Evolutionary conservation across 92 coral and sea anemone genomes (phyloP).

Genomic region (Blastomussa wellsi): DNA sequence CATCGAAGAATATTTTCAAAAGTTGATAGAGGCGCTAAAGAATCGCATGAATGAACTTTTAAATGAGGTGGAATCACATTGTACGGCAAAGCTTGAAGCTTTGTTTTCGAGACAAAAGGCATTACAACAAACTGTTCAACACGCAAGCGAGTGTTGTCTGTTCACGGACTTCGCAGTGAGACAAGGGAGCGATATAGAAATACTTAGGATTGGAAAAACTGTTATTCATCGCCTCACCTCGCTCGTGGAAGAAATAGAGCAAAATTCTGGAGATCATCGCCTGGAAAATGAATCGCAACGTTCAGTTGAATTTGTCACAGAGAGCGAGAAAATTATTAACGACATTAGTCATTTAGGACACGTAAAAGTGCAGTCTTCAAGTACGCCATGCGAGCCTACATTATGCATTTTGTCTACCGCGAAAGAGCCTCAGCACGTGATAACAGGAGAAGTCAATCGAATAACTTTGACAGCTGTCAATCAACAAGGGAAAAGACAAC

Average conservation of each 20-base stretch:
- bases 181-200: constrained; percentile 64
- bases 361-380: constrained; percentile 24
- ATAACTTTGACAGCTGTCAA: constrained; percentile 74
- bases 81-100: constrained; percentile 46
- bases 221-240: constrained; percentile 45
- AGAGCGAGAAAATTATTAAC: constrained; percentile 33
- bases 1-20: constrained; percentile 70
- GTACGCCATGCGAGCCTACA: constrained; percentile 64
- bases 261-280: background rate
- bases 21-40: constrained; percentile 54
- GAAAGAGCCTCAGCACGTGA: constrained; percentile 53
- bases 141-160: constrained; percentile 54
- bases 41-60: constrained; percentile 67
- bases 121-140: constrained; percentile 45
- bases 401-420: constrained; percentile 47
- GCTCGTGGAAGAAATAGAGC: constrained; percentile 42
- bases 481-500: constrained; percentile 55
- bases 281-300: background rate
- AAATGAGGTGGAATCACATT: constrained; percentile 55
- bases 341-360: constrained; percentile 40
- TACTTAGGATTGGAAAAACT: constrained; percentile 61
- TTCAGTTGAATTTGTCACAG: constrained; percentile 35
- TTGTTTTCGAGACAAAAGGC: constrained; percentile 52
- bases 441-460: constrained; percentile 67
- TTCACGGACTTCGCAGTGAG: constrained; percentile 58